These are phyloP conservation scores for Sebastes fasciatus DNA, from an alignment of 2,113 vertebrate species.

Conservation along the genomic window DNA sequence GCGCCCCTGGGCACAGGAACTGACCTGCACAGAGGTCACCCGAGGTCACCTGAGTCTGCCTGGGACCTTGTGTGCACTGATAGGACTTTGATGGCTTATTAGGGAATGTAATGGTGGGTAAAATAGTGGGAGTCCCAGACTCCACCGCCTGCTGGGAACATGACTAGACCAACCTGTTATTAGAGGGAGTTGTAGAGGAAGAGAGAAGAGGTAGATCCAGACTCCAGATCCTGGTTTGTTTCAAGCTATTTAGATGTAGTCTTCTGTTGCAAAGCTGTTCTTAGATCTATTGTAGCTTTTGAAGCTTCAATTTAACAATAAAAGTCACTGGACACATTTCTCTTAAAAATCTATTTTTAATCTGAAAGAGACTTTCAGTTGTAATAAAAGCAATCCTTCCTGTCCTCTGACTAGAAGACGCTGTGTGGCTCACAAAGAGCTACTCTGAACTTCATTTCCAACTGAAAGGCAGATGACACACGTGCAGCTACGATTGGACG, in stretches of 20 bases:
- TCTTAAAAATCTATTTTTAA: conserved; percentile 23
- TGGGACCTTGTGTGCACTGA: conserved; percentile 64
- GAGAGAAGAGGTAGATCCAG: conserved; percentile 12
- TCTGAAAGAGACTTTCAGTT: conserved; percentile 22
- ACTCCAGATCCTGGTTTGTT: conserved; percentile 18
- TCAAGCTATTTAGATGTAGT: conserved; percentile 16
- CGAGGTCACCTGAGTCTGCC: conserved; percentile 66
- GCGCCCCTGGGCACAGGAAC: conserved; percentile 74
- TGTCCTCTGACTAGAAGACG: conserved; percentile 26
- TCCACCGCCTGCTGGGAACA: conserved; percentile 57
- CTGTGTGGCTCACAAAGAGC: conserved; percentile 54
- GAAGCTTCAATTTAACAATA: conserved; percentile 5
- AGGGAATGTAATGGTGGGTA: conserved; percentile 70
- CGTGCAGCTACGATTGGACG: conserved; percentile 75
- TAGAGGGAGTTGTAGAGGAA: conserved; percentile 29
- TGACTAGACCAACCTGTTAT: conserved; percentile 54
- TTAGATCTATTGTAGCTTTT: conserved; percentile 24
- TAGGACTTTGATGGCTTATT: conserved; percentile 77
- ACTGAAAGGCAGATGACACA: conserved; percentile 81
- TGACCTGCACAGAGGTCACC: conserved; percentile 73
- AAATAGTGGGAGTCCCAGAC: conserved; percentile 56
- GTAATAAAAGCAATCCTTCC: conserved; percentile 49
- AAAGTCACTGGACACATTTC: conserved; percentile 9
- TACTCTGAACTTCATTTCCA: conserved; percentile 69
- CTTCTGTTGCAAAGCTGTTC: conserved; percentile 16